Evolutionary conservation across 2,888 invertebrate genomes (phyloP), one percentile per base, ranked within the genome.

Genomic region (Volucella inflata): DNA sequence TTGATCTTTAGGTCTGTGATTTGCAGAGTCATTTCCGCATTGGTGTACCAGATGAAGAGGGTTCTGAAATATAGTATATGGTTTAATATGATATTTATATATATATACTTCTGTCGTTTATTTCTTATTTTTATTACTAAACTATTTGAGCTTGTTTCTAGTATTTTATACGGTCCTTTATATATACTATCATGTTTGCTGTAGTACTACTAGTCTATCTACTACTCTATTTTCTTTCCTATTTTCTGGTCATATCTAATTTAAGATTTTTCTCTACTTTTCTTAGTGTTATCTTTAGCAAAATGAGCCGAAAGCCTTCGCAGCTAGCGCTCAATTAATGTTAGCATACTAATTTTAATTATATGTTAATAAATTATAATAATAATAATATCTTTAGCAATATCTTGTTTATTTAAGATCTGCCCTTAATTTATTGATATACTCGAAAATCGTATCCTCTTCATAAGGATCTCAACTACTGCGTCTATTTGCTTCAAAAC

Each of bases 201-300:
- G 1, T 12, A n/a, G n/a, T 30, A 3, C 30, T 38, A 12, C 9
- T 40, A 40, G 16, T 16, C 57, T 14, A 40, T 2, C 16, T 57
- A 38, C 12, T 55, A 9, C 6, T 21, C 21, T 21, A 21, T 21
- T 21, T 21, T 2, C 21, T 21, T 21, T 21, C 2, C 10, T 11
- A 14, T 55, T 55, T 4, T 55, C 55, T 55, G 9, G 21, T 55
- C 36, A 30, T 55, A 55, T 55, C 55, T 55, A n/a, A 55, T 14
- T 36, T 21, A 30, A 30, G 36, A 55, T 14, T 57, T 57, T 40
- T 57, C 40, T n/a, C 57, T 57, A 57, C 57, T 12, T 16, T 51
- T 51, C 12, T 14, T 21, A 8, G 51, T 55, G 44, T n/a, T 59
- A 16, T 40, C 12, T 21, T 60, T 42, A 8, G 40, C 59, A n/a